phyloP scores from a whole-genome alignment of 2,113 vertebrate species.

The Mustela lutreola region DNA sequence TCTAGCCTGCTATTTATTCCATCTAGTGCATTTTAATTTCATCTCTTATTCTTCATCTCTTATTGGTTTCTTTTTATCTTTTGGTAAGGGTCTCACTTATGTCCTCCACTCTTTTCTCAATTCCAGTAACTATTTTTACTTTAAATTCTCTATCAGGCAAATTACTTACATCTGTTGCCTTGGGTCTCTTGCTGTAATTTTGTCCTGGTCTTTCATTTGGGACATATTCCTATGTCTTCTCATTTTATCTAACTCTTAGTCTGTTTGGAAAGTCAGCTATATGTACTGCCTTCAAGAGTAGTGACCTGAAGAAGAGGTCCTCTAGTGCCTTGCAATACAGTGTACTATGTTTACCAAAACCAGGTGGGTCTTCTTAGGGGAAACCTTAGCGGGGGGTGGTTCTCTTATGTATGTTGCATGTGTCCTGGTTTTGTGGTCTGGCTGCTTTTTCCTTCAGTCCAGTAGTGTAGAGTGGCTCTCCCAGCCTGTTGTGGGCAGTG shows the following conservation, averaged over 20 bases:
- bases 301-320: not conserved
- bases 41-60: not conserved
- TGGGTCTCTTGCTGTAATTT: not conserved
- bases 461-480: not conserved
- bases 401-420: not conserved
- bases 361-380: not conserved
- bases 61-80: not conserved
- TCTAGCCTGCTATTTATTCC: not conserved
- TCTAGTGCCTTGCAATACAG: not conserved
- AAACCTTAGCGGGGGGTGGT: not conserved
- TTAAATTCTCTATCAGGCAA: not conserved
- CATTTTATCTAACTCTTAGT: not conserved
- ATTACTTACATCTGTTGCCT: not conserved
- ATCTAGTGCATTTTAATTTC: not conserved
- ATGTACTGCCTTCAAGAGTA: not conserved
- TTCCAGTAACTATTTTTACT: not conserved
- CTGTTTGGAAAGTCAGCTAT: not conserved
- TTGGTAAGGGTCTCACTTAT: not conserved
- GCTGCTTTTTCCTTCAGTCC: not conserved
- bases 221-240: not conserved
- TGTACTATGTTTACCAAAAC: not conserved
- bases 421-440: not conserved
- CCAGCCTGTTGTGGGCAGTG: not conserved
- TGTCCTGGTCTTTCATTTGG: not conserved
- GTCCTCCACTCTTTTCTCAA: not conserved